These are phyloP conservation scores for Lytechinus pictus DNA, from an alignment of 35 echinoderm and acorn worm genomes.

Conservation along the genomic window DNA sequence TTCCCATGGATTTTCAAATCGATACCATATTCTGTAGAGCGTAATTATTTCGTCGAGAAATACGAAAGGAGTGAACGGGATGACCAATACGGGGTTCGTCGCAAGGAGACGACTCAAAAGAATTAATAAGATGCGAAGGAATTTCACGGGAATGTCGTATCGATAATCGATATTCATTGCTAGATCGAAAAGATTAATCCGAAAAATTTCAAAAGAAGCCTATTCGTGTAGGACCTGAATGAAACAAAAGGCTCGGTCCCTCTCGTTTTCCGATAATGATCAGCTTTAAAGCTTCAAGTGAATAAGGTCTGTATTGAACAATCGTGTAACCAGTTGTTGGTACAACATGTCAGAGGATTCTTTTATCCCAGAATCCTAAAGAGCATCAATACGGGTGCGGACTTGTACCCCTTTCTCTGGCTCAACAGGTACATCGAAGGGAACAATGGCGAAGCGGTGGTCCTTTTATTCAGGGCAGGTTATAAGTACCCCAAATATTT, in stretches of 20 bases:
- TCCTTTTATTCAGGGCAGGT: background rate
- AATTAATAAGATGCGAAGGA: constrained; percentile 8
- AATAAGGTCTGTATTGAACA: constrained; percentile 16
- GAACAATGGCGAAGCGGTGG: constrained; percentile 44
- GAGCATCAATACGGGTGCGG: background rate
- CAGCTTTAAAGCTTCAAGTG: background rate
- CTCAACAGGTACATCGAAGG: constrained; percentile 18
- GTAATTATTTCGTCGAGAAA: constrained; percentile 40
- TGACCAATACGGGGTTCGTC: background rate
- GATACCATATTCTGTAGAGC: constrained; percentile 36
- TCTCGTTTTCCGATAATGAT: background rate
- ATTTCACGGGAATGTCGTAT: background rate
- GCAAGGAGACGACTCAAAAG: background rate
- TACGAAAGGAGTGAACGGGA: background rate
- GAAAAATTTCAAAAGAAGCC: background rate
- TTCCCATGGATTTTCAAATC: constrained; percentile 40
- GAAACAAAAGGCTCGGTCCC: constrained; percentile 14
- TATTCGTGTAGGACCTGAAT: background rate
- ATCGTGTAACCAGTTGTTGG: constrained; percentile 32
- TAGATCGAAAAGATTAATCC: constrained; percentile 37
- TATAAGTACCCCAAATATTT: constrained; percentile 52
- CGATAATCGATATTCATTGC: constrained; percentile 51
- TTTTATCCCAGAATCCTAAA: background rate
- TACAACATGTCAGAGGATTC: constrained; percentile 36
- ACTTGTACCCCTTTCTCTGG: background rate